These are phyloP conservation scores for Myrmecophaga tridactyla DNA, from an alignment of 2,113 vertebrate genomes.

Conservation along the genomic window DNA sequence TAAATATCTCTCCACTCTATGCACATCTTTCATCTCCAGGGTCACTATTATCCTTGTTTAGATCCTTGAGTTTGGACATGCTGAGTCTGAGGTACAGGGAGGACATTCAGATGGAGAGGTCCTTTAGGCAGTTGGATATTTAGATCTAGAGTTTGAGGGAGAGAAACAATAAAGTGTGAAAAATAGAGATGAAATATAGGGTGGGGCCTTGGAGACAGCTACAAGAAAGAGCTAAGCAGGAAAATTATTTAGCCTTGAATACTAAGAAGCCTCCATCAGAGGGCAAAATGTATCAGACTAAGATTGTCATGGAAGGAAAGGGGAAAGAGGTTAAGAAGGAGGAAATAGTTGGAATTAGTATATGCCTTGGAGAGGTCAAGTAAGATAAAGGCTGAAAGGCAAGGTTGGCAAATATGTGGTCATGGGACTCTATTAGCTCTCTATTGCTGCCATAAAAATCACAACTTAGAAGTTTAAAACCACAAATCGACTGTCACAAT, in stretches of 20 bases:
- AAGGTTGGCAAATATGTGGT: not conserved
- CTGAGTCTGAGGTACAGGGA: not conserved
- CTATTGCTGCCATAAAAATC: not conserved
- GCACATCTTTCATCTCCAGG: not conserved
- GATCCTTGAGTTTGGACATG: not conserved
- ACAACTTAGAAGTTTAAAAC: not conserved
- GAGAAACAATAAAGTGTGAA: not conserved
- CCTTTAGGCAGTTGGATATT: not conserved
- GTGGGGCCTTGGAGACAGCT: not conserved
- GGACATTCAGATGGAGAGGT: not conserved
- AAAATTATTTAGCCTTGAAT: not conserved
- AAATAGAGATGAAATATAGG: not conserved
- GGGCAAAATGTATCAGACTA: not conserved
- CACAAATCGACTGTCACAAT: not conserved
- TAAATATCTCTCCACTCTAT: not conserved
- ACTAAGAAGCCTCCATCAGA: fast-evolving
- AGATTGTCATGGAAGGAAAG: not conserved
- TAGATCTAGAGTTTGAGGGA: not conserved
- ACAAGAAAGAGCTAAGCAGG: not conserved
- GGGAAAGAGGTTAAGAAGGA: not conserved
- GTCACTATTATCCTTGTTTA: not conserved
- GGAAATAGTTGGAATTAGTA: not conserved
- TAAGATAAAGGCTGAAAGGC: not conserved
- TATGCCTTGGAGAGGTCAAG: too few species aligned
- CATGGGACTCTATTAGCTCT: not conserved